Evolutionary conservation across 64 coral and sea anemone genomes (phyloP), one percentile per base, ranked within the genome.

Genomic region (Dendrophyllia cribrosa): DNA sequence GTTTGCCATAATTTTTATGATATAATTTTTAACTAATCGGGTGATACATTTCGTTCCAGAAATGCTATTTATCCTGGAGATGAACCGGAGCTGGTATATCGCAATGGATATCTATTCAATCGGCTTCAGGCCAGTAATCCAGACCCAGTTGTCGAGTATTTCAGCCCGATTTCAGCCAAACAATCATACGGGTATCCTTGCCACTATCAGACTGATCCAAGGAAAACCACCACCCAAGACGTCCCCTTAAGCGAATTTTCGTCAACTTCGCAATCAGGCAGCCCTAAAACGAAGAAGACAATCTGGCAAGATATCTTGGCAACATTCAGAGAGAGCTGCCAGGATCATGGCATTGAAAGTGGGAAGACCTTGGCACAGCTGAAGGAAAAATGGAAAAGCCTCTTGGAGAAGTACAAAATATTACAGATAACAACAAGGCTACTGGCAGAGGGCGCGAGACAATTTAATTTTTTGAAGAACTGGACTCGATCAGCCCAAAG

Each of bases 401-500:
- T 79, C 34, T 43, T 79, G 22, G 77, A 79, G 22, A 61, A 79
- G 25, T 79, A 61, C 51, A 79, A 79, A 58, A 23, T 9, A 79
- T 79, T 15, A 79, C 55, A 55, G 77, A 79, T 61, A 79, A 79
- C 77, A 79, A 79, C 77, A 79, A 79, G 34, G 77, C 75, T 13
- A 77, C 75, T 25, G 75, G 75, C 19, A 44, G 75, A 58, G 75
- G 75, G 48, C 46, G 75, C 34, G 48, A 77, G 75, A 47, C 75
- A 24, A 47, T 77, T 58, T 24, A 77, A 58, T 58, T 21, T 25
- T 77, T 77, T 25, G 75, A 77, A 77, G 75, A 58, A 25, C 46
- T 77, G n/a, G 75, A 77, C 75, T 77, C 75, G 52, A 58, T 77
- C 20, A 77, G 75, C 52, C 75, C 75, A 43, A 77, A 43, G 52